Percentiles rank a stretch among this genome's conserved stretches.
Evolutionary conservation across 2,888 invertebrate genomes (phyloP).

Genomic region (Chesias legatella): DNA sequence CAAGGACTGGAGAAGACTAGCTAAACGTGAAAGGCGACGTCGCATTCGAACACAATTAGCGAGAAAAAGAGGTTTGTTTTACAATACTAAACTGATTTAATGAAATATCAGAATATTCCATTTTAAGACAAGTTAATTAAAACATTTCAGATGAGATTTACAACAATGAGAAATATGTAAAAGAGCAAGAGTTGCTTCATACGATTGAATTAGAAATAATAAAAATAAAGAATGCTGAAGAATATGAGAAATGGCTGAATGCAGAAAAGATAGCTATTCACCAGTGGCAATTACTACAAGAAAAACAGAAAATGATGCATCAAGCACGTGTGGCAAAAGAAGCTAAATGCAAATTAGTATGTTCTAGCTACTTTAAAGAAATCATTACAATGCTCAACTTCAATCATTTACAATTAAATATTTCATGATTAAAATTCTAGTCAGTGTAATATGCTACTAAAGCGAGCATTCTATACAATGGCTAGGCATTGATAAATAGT

Average conservation of each 20-base stretch:
- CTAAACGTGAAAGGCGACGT: slow-evolving; percentile 86
- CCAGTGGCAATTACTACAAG: slow-evolving; percentile 83
- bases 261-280: slow-evolving; percentile 83
- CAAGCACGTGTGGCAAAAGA: slow-evolving; percentile 82
- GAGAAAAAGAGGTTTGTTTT: slow-evolving; percentile 67
- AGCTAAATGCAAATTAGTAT: slow-evolving; percentile 72
- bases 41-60: slow-evolving; percentile 82
- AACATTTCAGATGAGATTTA: slow-evolving; percentile 21
- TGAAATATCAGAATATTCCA: too few species aligned
- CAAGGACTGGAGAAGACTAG: slow-evolving; percentile 86
- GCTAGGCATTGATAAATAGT: too few species aligned
- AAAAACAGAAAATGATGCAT: slow-evolving; percentile 74
- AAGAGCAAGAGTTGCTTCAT: slow-evolving; percentile 68
- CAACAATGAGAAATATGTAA: slow-evolving; percentile 23
- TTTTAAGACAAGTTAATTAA: too few species aligned
- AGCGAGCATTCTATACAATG: too few species aligned
- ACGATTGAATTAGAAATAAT: slow-evolving; percentile 77
- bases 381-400: too few species aligned
- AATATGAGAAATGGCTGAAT: slow-evolving; percentile 84
- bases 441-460: too few species aligned
- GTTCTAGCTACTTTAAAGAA: slow-evolving; percentile 6
- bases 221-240: slow-evolving; percentile 72
- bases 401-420: too few species aligned
- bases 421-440: too few species aligned
- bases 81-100: too few species aligned